These are phyloP conservation scores for Lamprologus callipterus DNA, from an alignment of 2,113 vertebrate species.

Conservation along the genomic window DNA sequence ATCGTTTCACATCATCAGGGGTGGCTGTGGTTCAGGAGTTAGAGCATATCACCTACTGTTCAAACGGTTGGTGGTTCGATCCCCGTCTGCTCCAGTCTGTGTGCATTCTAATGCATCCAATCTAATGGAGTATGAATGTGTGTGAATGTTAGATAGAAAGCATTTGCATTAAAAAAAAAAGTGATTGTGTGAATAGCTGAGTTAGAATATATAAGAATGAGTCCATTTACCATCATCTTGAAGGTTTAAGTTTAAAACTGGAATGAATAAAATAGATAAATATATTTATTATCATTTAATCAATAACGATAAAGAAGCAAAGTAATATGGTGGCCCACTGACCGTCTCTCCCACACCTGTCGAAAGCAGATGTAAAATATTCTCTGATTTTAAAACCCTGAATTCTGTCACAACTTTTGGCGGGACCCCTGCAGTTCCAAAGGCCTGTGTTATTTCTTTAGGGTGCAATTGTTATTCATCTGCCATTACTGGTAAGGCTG, in stretches of 20 bases:
- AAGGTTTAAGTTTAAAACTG: neutral
- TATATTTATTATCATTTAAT: neutral
- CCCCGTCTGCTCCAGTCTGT: neutral
- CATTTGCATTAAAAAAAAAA: neutral
- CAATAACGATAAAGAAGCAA: neutral
- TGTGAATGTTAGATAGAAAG: neutral
- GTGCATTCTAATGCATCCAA: neutral
- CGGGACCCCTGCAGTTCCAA: neutral
- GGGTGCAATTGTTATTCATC: slow-evolving; percentile 52
- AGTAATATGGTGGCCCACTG: neutral
- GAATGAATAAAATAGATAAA: neutral
- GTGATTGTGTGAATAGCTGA: neutral
- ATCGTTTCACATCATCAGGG: neutral
- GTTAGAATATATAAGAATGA: neutral
- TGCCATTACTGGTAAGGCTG: slow-evolving; percentile 41
- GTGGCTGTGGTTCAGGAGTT: neutral
- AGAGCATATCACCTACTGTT: neutral
- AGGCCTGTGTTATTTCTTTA: slow-evolving; percentile 16
- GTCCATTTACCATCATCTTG: neutral
- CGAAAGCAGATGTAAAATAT: neutral
- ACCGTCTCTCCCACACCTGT: neutral
- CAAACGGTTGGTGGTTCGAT: neutral
- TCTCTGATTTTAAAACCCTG: neutral
- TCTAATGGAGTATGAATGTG: neutral
- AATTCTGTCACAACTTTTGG: neutral